Evolutionary conservation across 2,797 vertebrate species (phyloP).

Genomic region (Acrossocheilus fasciatus): DNA sequence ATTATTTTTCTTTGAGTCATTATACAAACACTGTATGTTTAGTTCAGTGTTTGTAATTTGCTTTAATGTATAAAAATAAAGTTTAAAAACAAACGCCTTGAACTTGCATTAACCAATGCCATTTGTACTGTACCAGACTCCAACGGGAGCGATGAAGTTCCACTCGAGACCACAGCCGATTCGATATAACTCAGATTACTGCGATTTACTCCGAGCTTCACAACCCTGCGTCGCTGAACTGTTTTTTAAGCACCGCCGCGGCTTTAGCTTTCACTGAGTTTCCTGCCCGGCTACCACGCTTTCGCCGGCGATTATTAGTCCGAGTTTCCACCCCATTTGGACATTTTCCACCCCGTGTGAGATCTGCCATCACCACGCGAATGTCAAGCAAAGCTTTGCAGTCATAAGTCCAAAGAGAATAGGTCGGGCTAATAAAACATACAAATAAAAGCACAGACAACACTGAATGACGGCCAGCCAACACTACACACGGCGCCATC

Average conservation of each 20-base stretch:
- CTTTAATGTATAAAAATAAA: too few relatives aligned
- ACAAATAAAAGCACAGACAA: not conserved
- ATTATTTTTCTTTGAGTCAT: too few relatives aligned
- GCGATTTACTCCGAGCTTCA: not conserved
- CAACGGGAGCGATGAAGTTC: not conserved
- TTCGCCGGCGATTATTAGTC: not conserved
- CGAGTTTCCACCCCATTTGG: too few relatives aligned
- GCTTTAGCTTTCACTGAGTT: not conserved
- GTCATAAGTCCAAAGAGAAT: not conserved
- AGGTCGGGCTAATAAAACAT: not conserved
- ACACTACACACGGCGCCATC: not conserved
- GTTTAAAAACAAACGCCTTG: not conserved
- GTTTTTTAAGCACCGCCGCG: not conserved
- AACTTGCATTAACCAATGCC: not conserved
- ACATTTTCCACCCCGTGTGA: not conserved
- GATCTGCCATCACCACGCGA: not conserved
- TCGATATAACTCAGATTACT: not conserved
- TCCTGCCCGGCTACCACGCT: not conserved
- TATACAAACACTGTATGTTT: too few relatives aligned
- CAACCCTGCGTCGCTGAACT: not conserved
- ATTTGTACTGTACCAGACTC: not conserved
- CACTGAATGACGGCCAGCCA: not conserved
- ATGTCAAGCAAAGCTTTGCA: not conserved
- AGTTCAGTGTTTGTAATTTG: too few relatives aligned
- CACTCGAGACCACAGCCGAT: not conserved